Evolutionary conservation across 2,113 vertebrate species (phyloP), one percentile per base, ranked within the genome.

Genomic region (Plectropomus leopardus): DNA sequence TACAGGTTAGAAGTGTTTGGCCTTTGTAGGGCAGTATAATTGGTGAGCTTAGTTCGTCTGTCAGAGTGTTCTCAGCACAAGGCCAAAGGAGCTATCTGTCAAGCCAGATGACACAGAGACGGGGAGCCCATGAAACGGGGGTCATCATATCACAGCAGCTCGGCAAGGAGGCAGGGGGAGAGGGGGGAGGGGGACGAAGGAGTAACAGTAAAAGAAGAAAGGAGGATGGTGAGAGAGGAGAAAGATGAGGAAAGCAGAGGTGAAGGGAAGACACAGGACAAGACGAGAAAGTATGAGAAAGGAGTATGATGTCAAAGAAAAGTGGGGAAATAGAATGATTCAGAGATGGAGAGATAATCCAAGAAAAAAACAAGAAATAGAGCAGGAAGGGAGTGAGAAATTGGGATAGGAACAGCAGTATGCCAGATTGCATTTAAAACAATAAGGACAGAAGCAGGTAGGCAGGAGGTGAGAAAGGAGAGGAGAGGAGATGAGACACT

Each of bases 31-130:
- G 21, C 16, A n/a, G 11, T 54, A 71, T 78, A 79, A 74, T 80
- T 79, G 50, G 77, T 81, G 83, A 91, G 88, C 90, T 91, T 54
- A 85, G 86, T 85, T 87, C 83, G 88, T 93, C 87, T 86, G 87
- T 92, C 91, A 90, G 72, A 86, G 65, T 81, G 79, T 60, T 72
- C 82, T 80, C 79, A 84, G 89, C 89, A 86, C 92, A 88, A 86
- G 92, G 91, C 89, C 90, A 89, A 93, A 92, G 88, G 90, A 88
- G 80, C 86, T 90, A 90, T 93, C 87, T 91, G 83, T 93, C 88
- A 88, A 81, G 34, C 58, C 88, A 90, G 86, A 86, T 88, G 90
- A 94, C 92, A 92, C 50, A 67, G 68, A 89, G 84, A 89, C 87
- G 88, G 80, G 50, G 72, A 85, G 72, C 76, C 84, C 84, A 83